Evolutionary conservation across 2,113 vertebrate genomes (phyloP), one percentile per base, ranked within the genome.

Genomic region (Callithrix jacchus): DNA sequence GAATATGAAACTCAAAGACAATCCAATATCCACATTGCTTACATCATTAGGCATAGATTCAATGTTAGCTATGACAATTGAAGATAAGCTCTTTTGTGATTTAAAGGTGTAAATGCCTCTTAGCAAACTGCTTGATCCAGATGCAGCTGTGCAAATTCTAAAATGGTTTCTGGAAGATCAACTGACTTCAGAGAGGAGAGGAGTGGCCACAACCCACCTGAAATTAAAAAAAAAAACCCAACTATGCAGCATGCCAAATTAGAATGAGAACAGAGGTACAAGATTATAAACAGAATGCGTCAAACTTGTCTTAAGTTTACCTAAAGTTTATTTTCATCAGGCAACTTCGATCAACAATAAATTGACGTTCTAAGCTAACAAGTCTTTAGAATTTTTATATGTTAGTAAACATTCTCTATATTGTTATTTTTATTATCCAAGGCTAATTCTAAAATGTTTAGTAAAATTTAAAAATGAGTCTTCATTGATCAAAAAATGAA

Each of bases 61-160:
- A 1, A 98, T 99, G 99, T 96, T 99, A 97, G 99, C 99, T 40
- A 99, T 99, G 99, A 99, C 99, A 64, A 94, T 99, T 95, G 99
- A 99, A 94, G 99, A 98, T 97, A 97, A 96, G 23, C 98, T 99
- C 52, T 99, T 99, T 85, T 98, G 98, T 84, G 99, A 99, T 58
- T 97, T 96, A 13, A 98, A 98, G 23, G 98, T 99, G 18, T 99
- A 98, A 90, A 97, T 99, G 87, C 98, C 99, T 94, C 96, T 99
- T 73, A 97, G 98, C 58, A 98, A 97, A 96, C 97, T 99, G 92
- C 96, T 99, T 83, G 99, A 99, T 95, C 99, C 99, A 42, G 98
- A 98, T 35, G 98, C 98, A 95, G 99, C 99, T 71, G 83, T 99
- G 58, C 97, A 97, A 66, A 98, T 87, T 90, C 97, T 99, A 92